Evolutionary conservation across 2,888 invertebrate genomes (phyloP).

Genomic region (Emmelina monodactyla): DNA sequence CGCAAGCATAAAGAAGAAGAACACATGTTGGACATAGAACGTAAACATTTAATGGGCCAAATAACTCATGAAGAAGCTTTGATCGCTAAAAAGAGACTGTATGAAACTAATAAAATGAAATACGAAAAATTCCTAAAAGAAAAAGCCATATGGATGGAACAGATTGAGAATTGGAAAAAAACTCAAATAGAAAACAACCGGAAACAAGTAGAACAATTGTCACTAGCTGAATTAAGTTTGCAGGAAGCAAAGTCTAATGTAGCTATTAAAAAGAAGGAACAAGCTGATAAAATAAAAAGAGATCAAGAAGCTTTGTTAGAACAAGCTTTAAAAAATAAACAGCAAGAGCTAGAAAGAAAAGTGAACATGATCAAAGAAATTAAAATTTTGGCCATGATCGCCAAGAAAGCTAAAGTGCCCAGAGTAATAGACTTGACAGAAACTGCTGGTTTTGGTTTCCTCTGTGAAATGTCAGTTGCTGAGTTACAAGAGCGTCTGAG

Average conservation of each 20-base stretch:
- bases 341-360: constrained; percentile 54
- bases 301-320: constrained; percentile 32
- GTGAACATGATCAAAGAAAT: constrained; percentile 60
- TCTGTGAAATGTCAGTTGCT: constrained; percentile 72
- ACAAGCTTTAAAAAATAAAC: constrained; percentile 46
- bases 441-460: constrained; percentile 62
- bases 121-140: constrained; percentile 57
- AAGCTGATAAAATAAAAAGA: constrained; percentile 33
- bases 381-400: constrained; percentile 50
- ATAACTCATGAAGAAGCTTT: constrained; percentile 68
- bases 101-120: constrained; percentile 55
- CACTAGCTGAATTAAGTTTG: constrained; percentile 33
- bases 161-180: constrained; percentile 60
- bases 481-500: constrained; percentile 66
- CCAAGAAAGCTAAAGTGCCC: constrained; percentile 53
- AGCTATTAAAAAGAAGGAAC: constrained; percentile 32
- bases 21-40: constrained; percentile 60
- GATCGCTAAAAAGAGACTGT: constrained; percentile 57
- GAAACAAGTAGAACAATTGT: constrained; percentile 45
- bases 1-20: constrained; percentile 53
- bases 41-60: constrained; percentile 65
- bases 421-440: constrained; percentile 68
- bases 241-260: constrained; percentile 33
- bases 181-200: constrained; percentile 54
- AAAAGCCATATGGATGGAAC: constrained; percentile 46